These are phyloP conservation scores for Zaprionus bogoriensis DNA, from an alignment of 2,888 invertebrate species.

Conservation along the genomic window DNA sequence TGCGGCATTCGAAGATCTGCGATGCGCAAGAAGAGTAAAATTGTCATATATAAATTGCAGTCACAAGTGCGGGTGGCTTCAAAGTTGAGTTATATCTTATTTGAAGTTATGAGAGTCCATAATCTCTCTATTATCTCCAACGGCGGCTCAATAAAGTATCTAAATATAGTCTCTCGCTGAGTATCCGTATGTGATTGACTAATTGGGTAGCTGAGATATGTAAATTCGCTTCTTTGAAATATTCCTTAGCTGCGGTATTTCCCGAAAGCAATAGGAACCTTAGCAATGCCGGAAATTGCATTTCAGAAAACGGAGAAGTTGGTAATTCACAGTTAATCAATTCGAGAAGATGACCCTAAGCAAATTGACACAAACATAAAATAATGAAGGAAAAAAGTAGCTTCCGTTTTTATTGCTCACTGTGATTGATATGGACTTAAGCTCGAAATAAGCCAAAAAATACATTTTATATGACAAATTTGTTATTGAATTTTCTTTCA, in stretches of 20 bases:
- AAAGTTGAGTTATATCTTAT: too few species aligned
- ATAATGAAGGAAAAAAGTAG: too few species aligned
- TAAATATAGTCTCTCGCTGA: not conserved
- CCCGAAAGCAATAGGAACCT: not conserved
- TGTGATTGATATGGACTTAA: too few species aligned
- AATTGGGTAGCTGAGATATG: not conserved
- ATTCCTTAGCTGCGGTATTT: not conserved
- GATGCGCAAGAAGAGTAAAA: conserved; percentile 11
- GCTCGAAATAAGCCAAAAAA: too few species aligned
- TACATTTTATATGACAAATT: too few species aligned
- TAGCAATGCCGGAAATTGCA: not conserved
- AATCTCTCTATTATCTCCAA: not conserved
- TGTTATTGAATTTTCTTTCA: too few species aligned
- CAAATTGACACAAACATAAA: too few species aligned
- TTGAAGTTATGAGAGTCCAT: too few species aligned
- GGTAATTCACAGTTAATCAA: not conserved
- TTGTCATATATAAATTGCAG: not conserved
- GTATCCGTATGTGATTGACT: not conserved
- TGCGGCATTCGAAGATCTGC: conserved; percentile 20
- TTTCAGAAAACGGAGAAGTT: not conserved
- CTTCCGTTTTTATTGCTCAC: too few species aligned
- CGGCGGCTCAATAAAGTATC: not conserved
- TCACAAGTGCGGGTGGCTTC: not conserved
- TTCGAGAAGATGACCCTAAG: too few species aligned
- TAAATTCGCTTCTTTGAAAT: too few species aligned